A percentile compares a stretch with the other conserved stretches of the same genome.
Conservation (phyloP, 1,140 invertebrate species). For the Papilio aristodemus region DNA sequence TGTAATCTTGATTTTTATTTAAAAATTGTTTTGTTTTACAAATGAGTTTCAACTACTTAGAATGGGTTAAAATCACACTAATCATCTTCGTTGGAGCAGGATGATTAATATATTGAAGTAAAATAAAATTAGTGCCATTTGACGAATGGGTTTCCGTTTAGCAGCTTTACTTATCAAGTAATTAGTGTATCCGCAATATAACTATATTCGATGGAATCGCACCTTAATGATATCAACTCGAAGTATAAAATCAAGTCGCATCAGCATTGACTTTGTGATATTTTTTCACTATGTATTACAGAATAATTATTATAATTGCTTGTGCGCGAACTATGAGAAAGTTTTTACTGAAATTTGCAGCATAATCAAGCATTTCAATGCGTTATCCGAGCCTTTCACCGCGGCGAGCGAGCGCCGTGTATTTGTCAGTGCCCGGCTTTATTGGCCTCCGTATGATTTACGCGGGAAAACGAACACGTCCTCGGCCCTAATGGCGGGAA, state of each 20-base stretch:
- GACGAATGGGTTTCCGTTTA: background rate
- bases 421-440: slow-evolving; percentile 37
- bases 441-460: slow-evolving; percentile 43
- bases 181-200: too few relatives aligned
- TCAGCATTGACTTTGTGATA: background rate
- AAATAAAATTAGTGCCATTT: background rate
- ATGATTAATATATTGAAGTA: background rate
- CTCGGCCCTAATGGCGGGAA: slow-evolving; percentile 40
- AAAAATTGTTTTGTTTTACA: too few relatives aligned
- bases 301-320: background rate
- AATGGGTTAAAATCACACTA: too few relatives aligned
- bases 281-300: background rate
- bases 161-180: background rate
- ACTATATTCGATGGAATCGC: background rate
- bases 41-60: too few relatives aligned
- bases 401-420: background rate
- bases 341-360: slow-evolving; percentile 17
- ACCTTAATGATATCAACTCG: background rate
- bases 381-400: slow-evolving; percentile 26
- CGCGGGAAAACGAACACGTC: slow-evolving; percentile 40
- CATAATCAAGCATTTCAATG: slow-evolving; percentile 30
- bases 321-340: background rate
- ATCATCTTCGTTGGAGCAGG: too few relatives aligned
- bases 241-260: background rate
- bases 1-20: too few relatives aligned